Conservation (phyloP, 2,113 vertebrate species). For the Sylvietta virens region DNA sequence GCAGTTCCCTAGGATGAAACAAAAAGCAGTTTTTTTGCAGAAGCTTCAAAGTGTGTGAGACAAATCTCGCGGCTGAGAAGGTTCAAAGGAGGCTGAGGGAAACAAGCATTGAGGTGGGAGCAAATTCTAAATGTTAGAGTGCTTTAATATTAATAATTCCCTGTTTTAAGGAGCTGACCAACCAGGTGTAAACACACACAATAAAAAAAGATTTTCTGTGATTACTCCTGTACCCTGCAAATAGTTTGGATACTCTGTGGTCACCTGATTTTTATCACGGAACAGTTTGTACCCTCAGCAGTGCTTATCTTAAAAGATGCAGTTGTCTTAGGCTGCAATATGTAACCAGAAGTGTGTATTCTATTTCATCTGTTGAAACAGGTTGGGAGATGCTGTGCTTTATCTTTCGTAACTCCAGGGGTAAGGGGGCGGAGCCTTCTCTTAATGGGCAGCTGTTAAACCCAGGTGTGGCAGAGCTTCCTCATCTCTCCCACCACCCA, state of each 20-base stretch:
- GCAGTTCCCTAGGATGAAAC: not conserved
- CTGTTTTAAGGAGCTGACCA: not conserved
- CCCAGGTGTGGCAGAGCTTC: too few relatives aligned
- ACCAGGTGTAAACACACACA: too few relatives aligned
- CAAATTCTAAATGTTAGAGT: not conserved
- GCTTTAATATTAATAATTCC: not conserved
- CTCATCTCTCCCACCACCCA: too few relatives aligned
- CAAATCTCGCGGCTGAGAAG: not conserved
- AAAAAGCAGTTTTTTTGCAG: not conserved
- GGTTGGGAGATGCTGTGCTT: too few relatives aligned
- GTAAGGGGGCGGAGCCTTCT: too few relatives aligned
- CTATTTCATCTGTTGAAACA: too few relatives aligned
- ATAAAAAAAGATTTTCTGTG: not conserved
- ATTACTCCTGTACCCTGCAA: not conserved
- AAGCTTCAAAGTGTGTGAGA: not conserved
- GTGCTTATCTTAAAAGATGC: not conserved
- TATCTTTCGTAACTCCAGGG: too few relatives aligned
- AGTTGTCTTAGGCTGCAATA: too few relatives aligned
- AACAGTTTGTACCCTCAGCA: not conserved
- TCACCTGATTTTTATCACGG: not conserved
- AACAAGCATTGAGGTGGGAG: not conserved
- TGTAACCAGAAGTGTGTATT: too few relatives aligned
- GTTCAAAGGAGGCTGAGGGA: not conserved
- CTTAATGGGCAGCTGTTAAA: too few relatives aligned
- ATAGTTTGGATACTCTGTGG: not conserved